These are phyloP conservation scores for Varanus komodoensis DNA, from an alignment of 2,113 vertebrate species.

Conservation along the genomic window DNA sequence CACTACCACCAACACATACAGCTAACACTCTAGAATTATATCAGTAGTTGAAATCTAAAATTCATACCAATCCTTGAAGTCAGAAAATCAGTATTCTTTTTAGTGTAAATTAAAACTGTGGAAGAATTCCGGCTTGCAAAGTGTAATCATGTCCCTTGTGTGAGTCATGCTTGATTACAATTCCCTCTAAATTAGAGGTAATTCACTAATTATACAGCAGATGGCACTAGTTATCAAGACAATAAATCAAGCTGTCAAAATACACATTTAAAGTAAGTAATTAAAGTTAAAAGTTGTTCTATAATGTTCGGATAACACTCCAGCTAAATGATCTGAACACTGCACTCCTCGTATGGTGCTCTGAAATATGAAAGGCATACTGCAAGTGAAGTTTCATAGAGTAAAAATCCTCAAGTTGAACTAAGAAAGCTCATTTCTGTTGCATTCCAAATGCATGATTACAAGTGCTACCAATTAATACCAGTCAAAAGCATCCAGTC, in stretches of 20 bases:
- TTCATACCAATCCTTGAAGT: not conserved
- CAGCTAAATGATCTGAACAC: not conserved
- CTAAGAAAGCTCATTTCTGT: not conserved
- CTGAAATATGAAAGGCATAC: not conserved
- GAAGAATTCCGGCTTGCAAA: not conserved
- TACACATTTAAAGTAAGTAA: not conserved
- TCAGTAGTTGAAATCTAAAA: not conserved
- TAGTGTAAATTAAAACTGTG: not conserved
- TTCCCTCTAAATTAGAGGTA: conserved; percentile 41
- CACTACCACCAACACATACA: not conserved
- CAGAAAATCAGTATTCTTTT: not conserved
- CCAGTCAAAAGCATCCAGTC: not conserved
- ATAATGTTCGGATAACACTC: conserved; percentile 20
- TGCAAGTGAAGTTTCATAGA: not conserved
- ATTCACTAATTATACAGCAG: conserved; percentile 73
- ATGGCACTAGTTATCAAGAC: conserved; percentile 75
- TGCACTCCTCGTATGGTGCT: not conserved
- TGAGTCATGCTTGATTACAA: not conserved
- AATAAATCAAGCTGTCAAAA: conserved; percentile 49
- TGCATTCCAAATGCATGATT: not conserved
- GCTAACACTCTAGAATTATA: not conserved
- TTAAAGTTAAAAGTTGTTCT: conserved; percentile 12
- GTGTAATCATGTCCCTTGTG: not conserved
- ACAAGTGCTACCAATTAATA: not conserved
- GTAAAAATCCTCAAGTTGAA: not conserved